Base-by-base conservation (phyloP, 2,797 vertebrate genomes). In the Serranus cabrilla region DNA sequence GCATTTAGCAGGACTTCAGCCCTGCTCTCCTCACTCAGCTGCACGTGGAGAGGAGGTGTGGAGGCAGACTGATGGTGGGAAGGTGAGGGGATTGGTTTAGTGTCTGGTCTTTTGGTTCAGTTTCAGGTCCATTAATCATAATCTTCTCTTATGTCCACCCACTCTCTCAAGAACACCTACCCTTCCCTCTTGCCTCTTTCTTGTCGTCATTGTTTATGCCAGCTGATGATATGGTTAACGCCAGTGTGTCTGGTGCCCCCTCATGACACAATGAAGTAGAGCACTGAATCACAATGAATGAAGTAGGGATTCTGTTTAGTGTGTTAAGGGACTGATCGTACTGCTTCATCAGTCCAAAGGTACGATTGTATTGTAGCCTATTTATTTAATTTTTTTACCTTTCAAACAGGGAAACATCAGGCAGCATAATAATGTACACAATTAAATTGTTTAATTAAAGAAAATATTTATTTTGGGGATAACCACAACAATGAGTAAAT, bases 201-300 rank as follows among this genome's bases (percentile, higher is more conserved):
- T 67, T 47, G 45, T 49, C 65, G 27, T 61, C 65, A 27, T 31
- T 23, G n/a, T 79, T 56, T 31, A 42, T 75, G 58, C 58, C 75
- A 59, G 27, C n/a, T 67, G 12, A 71, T 40, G 37, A 27, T 27
- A 27, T 59, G 46, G 57, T 37, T 23, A 51, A 62, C 23, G 46
- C 27, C 59, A 66, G 74, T 68, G 85, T 62, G 78, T 85, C 71
- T 90, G 71, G 78, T 86, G 88, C 82, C 84, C 85, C 83, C 86
- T 89, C 55, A 77, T 84, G 87, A 83, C 71, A 46, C 57, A 76
- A 7, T 55, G 14, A 65, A 71, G 82, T 63, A 87, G 21, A 59
- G 84, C 82, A 75, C 42, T 40, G 1, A 49, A 21, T 69, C 4
- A 13, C 14, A 74, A 17, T 10, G 3, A 27, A 65, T 51, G 31